Evolutionary conservation across 1,140 invertebrate species (phyloP), one percentile per base, ranked within the genome.

Genomic region (Hirudo medicinalis): DNA sequence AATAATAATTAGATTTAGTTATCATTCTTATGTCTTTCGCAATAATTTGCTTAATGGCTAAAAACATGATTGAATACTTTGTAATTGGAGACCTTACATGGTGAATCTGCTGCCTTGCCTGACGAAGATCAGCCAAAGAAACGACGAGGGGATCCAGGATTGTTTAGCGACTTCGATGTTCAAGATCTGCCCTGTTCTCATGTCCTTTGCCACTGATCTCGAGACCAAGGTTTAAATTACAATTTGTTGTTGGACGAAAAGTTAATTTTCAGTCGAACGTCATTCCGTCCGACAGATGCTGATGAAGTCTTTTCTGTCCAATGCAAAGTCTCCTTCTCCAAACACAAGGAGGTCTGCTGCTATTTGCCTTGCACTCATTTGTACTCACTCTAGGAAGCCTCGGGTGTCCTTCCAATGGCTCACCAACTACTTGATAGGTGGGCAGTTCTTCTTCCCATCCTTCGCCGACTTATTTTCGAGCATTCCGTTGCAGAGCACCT

Each of bases 81-180:
- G 15, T 49, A 49, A 49, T 49, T 49, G 43, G 11, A 87, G 89
- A 78, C 86, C 87, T 71, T 91, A 90, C 76, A 86, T 90, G 20
- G 84, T 87, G 29, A 88, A 89, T 77, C 77, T 91, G 36, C 80
- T 90, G 67, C 88, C 88, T 9, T 89, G 87, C 76, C 81, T 91
- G 74, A 82, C 85, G 2, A 83, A 84, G 55, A 89, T 90, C 69
- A 85, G 86, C 13, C 82, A 85, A 75, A 81, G 89, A 57, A 85
- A 84, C 60, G 90, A 91, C 78, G 89, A 90, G 75, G 79, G 84
- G 32, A 84, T 91, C 4, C 86, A 89, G 75, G 89, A 91, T 79
- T 89, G 88, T 2, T 78, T 91, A 8, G 83, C 86, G 4, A 80
- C 85, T 70, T 85, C 88, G 55, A 83, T 91, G 73, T 84, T 84